A percentile compares a stretch with the other conserved stretches of the same genome.
These are phyloP conservation scores for Mechanitis mazaeus DNA, from an alignment of 2,888 invertebrate species.

Conservation along the genomic window DNA sequence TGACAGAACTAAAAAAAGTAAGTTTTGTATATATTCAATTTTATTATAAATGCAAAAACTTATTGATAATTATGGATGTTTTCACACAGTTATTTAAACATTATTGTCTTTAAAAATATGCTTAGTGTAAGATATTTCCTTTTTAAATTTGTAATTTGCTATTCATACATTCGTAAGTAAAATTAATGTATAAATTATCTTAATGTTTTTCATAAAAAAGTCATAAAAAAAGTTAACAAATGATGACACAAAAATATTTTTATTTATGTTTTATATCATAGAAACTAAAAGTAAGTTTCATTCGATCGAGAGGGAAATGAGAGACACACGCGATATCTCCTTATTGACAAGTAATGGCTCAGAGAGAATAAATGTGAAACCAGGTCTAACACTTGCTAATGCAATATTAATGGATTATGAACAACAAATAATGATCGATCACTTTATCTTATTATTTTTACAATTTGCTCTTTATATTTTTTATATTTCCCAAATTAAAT, in stretches of 20 bases:
- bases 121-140: not conserved
- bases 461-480: no score
- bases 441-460: no score
- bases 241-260: not conserved
- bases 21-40: not conserved
- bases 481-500: no score
- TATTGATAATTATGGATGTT: not conserved
- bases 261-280: constrained; percentile 18
- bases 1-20: not conserved
- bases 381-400: constrained; percentile 5
- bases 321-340: constrained; percentile 31
- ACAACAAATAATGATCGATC: no score
- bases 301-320: constrained; percentile 38
- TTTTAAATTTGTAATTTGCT: not conserved
- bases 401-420: not conserved
- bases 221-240: no score
- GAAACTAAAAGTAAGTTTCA: constrained; percentile 40
- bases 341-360: constrained; percentile 5
- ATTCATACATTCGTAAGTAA: constrained; percentile 2
- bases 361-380: constrained; percentile 13
- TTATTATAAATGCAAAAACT: not conserved
- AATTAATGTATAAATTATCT: not conserved
- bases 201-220: no score
- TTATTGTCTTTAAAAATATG: not conserved
- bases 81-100: not conserved